Percentiles rank a stretch among this genome's conserved stretches.
These are phyloP conservation scores for Ypsolopha scabrella DNA, from an alignment of 2,888 invertebrate genomes.

Conservation along the genomic window DNA sequence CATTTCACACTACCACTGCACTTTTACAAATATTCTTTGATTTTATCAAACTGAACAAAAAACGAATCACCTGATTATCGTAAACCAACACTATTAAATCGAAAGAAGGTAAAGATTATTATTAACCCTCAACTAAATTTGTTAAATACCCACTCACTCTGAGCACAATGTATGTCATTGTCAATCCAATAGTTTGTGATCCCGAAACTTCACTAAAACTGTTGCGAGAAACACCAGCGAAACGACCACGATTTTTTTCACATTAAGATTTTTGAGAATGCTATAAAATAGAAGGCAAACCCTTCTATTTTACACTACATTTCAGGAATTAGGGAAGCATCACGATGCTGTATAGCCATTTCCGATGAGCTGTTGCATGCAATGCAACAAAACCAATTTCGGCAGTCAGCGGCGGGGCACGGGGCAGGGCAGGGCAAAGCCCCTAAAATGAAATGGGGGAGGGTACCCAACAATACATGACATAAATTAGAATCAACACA, in stretches of 20 bases:
- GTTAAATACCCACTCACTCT: conserved; percentile 31
- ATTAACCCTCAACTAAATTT: background rate
- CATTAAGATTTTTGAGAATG: too few species aligned
- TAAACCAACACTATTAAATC: background rate
- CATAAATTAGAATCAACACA: conserved; percentile 69
- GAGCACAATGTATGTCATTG: conserved; percentile 42
- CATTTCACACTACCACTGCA: too few species aligned
- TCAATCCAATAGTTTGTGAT: conserved; percentile 14
- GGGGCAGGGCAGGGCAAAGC: conserved; percentile 29
- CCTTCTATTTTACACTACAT: background rate
- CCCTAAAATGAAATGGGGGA: conserved; percentile 61
- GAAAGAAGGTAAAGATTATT: background rate
- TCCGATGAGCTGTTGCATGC: conserved; percentile 32
- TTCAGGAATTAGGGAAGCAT: conserved; percentile 22
- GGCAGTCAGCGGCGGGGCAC: conserved; percentile 18
- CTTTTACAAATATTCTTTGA: too few species aligned
- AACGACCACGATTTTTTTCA: background rate
- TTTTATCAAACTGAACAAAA: background rate
- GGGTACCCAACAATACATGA: conserved; percentile 61
- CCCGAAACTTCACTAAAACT: too few species aligned
- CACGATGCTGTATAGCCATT: conserved; percentile 36
- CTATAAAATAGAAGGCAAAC: background rate
- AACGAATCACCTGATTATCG: background rate
- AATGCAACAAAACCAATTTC: conserved; percentile 59
- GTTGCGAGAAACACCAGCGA: background rate